Percentiles rank a stretch among this genome's conserved stretches.
phyloP scores from a whole-genome alignment of 2,797 vertebrate species.

The Poecilia gillii region DNA sequence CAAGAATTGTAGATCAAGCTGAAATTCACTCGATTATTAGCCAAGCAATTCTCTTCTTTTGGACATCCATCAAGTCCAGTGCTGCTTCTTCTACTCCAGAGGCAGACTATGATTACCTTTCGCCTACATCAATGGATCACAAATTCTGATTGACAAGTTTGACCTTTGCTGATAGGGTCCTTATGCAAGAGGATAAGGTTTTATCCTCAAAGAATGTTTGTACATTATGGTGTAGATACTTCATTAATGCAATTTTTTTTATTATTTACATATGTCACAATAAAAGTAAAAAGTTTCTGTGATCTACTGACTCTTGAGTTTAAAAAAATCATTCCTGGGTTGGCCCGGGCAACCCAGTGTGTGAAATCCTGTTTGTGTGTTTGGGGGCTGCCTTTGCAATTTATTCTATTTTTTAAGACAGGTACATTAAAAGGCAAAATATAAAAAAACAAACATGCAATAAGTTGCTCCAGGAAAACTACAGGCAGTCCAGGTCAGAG shows the following conservation, averaged over 20 bases:
- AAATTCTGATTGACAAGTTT: background rate
- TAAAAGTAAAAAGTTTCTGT: background rate
- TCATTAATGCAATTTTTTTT: background rate
- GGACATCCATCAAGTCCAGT: background rate
- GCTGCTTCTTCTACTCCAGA: background rate
- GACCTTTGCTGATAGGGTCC: background rate
- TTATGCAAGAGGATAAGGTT: background rate
- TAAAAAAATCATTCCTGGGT: conserved; percentile 43
- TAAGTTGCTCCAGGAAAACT: background rate
- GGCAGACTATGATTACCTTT: background rate
- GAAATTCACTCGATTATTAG: background rate
- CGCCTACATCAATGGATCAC: background rate
- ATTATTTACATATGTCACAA: background rate
- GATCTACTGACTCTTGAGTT: conserved; percentile 29
- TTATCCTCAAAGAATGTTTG: background rate
- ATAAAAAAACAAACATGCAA: background rate
- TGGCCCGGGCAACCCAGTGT: background rate
- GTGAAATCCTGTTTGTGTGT: no score
- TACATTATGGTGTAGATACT: background rate
- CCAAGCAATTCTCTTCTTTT: background rate
- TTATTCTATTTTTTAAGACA: background rate
- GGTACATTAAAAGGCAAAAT: background rate
- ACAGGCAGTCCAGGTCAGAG: background rate
- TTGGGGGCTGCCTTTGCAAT: background rate
- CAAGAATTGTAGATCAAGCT: background rate